Evolutionary conservation across 2,113 vertebrate species (phyloP).

Genomic region (Platycercus adscitus): DNA sequence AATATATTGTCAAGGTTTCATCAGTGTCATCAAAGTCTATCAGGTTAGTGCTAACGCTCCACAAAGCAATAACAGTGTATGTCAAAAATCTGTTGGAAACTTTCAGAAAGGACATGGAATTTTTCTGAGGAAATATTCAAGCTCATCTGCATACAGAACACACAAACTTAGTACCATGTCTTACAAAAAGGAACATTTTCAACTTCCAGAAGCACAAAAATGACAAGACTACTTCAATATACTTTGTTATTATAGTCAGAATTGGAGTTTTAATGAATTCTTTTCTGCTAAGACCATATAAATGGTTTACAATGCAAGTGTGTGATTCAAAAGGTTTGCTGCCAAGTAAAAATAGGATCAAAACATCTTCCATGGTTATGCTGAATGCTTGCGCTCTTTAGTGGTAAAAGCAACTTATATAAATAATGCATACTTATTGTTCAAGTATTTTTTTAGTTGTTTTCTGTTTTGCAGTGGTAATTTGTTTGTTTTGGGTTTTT

Average conservation of each 20-base stretch:
- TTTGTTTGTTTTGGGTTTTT: neutral
- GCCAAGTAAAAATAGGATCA: neutral
- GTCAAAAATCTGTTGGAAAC: neutral
- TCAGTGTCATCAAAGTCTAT: fast-evolving
- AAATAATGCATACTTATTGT: neutral
- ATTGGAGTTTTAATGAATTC: neutral
- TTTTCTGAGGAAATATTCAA: neutral
- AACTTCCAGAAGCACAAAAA: neutral
- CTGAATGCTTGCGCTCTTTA: neutral
- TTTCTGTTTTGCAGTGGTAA: neutral
- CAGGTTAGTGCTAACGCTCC: neutral
- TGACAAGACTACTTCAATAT: neutral
- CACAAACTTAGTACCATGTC: neutral
- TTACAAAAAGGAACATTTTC: neutral
- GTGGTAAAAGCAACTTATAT: neutral
- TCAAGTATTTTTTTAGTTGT: neutral
- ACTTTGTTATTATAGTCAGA: neutral
- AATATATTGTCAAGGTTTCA: neutral
- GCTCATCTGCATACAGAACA: neutral
- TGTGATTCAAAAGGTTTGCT: neutral
- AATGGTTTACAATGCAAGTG: neutral
- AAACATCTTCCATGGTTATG: neutral
- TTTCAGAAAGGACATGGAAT: neutral
- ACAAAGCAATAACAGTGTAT: neutral
- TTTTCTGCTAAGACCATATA: neutral